Percentiles rank a stretch among this genome's conserved stretches.
These are phyloP conservation scores for Linnaemya tessellans DNA, from an alignment of 2,888 invertebrate species.

Conservation along the genomic window DNA sequence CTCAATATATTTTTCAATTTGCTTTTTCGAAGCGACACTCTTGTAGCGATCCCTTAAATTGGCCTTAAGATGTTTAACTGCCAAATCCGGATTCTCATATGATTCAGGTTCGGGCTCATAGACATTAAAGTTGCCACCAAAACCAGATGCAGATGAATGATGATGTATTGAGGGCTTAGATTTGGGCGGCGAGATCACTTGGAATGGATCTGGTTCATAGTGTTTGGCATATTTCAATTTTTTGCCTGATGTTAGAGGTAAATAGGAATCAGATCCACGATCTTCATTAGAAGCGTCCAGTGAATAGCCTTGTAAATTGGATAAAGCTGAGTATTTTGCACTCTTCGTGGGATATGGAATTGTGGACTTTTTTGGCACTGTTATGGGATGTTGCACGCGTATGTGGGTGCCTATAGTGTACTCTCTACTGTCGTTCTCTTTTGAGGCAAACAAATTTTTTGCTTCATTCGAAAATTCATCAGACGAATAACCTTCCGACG, in stretches of 20 bases:
- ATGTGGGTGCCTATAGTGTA: conserved; percentile 81
- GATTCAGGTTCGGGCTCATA: conserved; percentile 79
- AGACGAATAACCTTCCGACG: conserved; percentile 77
- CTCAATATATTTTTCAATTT: conserved; percentile 79
- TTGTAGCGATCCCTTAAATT: conserved; percentile 77
- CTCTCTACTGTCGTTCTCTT: conserved; percentile 78
- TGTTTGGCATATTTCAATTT: conserved; percentile 76
- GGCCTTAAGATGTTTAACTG: conserved; percentile 71
- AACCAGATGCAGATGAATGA: conserved; percentile 51
- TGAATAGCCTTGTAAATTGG: conserved; percentile 59
- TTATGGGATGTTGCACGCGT: conserved; percentile 80
- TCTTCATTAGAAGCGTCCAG: conserved; percentile 75
- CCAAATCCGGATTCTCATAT: conserved; percentile 73
- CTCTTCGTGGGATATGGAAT: conserved; percentile 74
- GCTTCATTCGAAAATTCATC: conserved; percentile 78
- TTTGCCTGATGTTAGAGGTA: conserved; percentile 71
- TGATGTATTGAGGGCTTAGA: conserved; percentile 63
- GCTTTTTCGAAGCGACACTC: conserved; percentile 79
- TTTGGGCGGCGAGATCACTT: conserved; percentile 79
- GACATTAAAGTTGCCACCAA: conserved; percentile 75
- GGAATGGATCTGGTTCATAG: conserved; percentile 79
- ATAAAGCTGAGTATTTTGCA: conserved; percentile 74
- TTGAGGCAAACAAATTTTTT: conserved; percentile 65
- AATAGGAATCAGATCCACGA: conserved; percentile 68
- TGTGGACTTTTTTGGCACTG: conserved; percentile 77